phyloP scores from a whole-genome alignment of 2,113 vertebrate genomes.

The Pagrus major region DNA sequence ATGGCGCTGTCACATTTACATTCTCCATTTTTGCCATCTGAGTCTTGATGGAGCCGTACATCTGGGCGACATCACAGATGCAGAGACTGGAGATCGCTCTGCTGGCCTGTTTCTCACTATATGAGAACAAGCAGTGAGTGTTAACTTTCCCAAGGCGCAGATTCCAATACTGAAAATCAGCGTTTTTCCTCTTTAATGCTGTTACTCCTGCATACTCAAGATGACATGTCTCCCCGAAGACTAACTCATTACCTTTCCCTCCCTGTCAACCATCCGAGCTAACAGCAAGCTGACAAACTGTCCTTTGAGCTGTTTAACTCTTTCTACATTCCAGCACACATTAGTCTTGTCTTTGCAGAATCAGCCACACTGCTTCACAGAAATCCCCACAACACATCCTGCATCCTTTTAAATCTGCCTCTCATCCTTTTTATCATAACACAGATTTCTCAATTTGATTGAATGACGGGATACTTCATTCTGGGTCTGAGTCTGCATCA shows the following conservation, averaged over 20 bases:
- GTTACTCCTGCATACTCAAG: conserved; percentile 39
- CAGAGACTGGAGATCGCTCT: conserved; percentile 25
- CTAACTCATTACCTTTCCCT: conserved; percentile 57
- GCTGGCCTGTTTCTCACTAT: conserved; percentile 28
- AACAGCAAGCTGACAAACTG: conserved; percentile 46
- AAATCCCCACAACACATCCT: background rate
- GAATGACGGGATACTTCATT: conserved; percentile 27
- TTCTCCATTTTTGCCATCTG: conserved; percentile 14
- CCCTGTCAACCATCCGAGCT: conserved; percentile 16
- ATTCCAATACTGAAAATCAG: conserved; percentile 40
- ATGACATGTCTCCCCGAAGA: conserved; percentile 50
- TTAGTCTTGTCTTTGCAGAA: background rate
- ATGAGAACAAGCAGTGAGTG: conserved; percentile 7
- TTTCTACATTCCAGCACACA: conserved; percentile 27
- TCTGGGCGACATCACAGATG: conserved; percentile 33
- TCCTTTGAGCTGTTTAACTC: conserved; percentile 53
- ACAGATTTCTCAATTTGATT: conserved; percentile 7
- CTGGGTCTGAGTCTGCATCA: conserved; percentile 26
- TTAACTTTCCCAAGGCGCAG: conserved; percentile 21
- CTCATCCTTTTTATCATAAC: background rate
- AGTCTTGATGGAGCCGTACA: conserved; percentile 36
- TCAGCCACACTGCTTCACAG: conserved; percentile 8
- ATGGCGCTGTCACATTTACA: conserved; percentile 52
- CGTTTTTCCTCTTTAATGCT: conserved; percentile 21
- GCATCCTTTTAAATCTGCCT: conserved; percentile 12